Evolutionary conservation across 2,888 invertebrate genomes (phyloP), one percentile per base, ranked within the genome.

Genomic region (Ormyrus thymus): DNA sequence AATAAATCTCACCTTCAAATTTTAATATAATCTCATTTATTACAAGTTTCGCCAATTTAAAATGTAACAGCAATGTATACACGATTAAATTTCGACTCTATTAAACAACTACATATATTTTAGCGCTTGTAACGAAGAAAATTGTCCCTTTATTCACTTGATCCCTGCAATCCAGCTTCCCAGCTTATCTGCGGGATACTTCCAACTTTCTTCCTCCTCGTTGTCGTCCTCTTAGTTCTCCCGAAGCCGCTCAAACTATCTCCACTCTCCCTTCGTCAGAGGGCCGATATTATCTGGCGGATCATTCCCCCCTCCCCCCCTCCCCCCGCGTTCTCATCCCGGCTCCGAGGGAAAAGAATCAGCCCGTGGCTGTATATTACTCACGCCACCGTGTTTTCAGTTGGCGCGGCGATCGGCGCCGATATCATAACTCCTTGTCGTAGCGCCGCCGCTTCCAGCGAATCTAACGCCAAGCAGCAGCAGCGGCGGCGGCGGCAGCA

Each of bases 401-500:
- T 89, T 88, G 87, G 88, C 88, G 83, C 86, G 84, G 87, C 88
- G 89, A 89, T 90, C 89, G 88, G 84, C 83, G 84, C 89, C 88
- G 89, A 90, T 90, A 90, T 89, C 89, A 90, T 90, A 90, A 89
- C 89, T 89, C 89, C 87, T 86, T 90, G 89, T 89, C 89, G 87
- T 87, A 51, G 72, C 68, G 68, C 50, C 62, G 71, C 65, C 56
- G 64, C 68, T 15, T 15, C 59, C 70, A 56, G 59, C 69, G 29
- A 59, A 64, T 74, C 76, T 76, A 76, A 69, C 86, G 85, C 84
- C 86, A 85, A 86, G 87, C 84, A 85, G 84, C 86, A 84, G 86
- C 86, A 84, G 85, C 86, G 5, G 45, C 45, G n/a, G 70, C 56
- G 6, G 61, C 71, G 13, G 53, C 53, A 51, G 71, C 72, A 46